Evolutionary conservation across 1,140 invertebrate genomes (phyloP), one percentile per base, ranked within the genome.

Genomic region (Charaxes varanes): DNA sequence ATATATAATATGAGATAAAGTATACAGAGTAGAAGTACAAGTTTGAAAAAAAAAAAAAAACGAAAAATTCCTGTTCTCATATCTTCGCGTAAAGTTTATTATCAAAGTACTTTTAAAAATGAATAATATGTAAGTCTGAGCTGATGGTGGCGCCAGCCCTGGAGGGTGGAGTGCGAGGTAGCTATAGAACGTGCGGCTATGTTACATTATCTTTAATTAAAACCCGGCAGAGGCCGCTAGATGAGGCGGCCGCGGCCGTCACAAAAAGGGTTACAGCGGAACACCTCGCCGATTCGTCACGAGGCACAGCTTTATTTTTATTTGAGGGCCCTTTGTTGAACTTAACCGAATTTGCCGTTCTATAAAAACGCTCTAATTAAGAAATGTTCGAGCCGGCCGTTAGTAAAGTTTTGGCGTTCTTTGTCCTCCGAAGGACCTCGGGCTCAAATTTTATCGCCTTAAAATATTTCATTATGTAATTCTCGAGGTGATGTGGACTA

Each of bases 191-290:
- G 74, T 71, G 72, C 42, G 49, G 72, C 69, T 71, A 79, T 82
- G 77, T 77, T 64, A 67, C 57, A 78, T 69, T 77, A 74, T 72
- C 69, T 78, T 82, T 80, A 82, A 80, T 82, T 82, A 82, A 82
- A 82, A 78, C 66, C 66, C 48, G 54, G 38, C n/a, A 62, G 61
- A 59, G 62, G 53, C 68, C 70, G 67, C 67, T 78, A 79, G 76
- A 80, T 80, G 77, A 78, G 69, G 65, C n/a, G n/a, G n/a, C n/a
- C 53, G 43, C 62, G 54, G 54, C 66, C 64, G 61, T 63, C 65
- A 79, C 68, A 82, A 79, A 82, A 80, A 82, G 71, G 70, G 69
- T 77, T 68, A 64, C 59, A 69, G 55, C 74, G 71, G 76, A 82
- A 79, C 78, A 76, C 72, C 69, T 68, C 62, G 57, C 45, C 66